Evolutionary conservation across 2,113 vertebrate species (phyloP).

Genomic region (Oryzias celebensis): DNA sequence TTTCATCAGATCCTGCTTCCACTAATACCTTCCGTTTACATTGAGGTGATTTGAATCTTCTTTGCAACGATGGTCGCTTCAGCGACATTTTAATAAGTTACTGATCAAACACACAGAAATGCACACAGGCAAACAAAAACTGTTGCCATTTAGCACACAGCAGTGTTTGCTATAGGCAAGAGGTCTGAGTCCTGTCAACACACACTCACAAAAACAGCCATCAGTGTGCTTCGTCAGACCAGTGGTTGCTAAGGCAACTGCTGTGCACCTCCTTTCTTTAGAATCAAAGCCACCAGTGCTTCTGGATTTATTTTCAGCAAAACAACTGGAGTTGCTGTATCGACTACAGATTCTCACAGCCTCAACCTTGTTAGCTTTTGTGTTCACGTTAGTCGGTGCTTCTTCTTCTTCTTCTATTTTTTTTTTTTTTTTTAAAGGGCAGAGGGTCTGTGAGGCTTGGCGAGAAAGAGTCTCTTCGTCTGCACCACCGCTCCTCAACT

Average conservation of each 20-base stretch:
- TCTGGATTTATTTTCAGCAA: conserved; percentile 47
- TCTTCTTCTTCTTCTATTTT: not conserved
- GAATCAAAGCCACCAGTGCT: conserved; percentile 55
- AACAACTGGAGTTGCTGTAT: conserved; percentile 25
- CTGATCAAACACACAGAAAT: conserved; percentile 37
- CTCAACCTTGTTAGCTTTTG: not conserved
- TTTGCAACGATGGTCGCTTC: conserved; percentile 38
- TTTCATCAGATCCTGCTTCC: conserved; percentile 16
- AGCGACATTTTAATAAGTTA: conserved; percentile 37
- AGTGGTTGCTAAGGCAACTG: conserved; percentile 68
- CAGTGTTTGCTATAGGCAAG: conserved; percentile 43
- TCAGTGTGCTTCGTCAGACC: conserved; percentile 35
- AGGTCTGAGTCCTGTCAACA: conserved; percentile 18
- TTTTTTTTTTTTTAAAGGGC: conserved; percentile 6
- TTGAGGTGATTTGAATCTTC: conserved; percentile 22
- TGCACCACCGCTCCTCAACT: conserved; percentile 69
- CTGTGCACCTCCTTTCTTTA: conserved; percentile 46
- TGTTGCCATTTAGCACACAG: conserved; percentile 11
- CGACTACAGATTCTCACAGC: conserved; percentile 1
- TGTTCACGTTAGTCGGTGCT: not conserved
- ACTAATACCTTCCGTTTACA: conserved; percentile 11
- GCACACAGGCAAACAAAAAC: conserved; percentile 12
- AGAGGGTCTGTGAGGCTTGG: conserved; percentile 15
- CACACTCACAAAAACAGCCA: conserved; percentile 27
- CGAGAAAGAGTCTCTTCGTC: conserved; percentile 68